Percentiles rank a stretch among this genome's conserved stretches.
phyloP scores from a whole-genome alignment of 2,888 invertebrate genomes.

The Anaspis maculata region DNA sequence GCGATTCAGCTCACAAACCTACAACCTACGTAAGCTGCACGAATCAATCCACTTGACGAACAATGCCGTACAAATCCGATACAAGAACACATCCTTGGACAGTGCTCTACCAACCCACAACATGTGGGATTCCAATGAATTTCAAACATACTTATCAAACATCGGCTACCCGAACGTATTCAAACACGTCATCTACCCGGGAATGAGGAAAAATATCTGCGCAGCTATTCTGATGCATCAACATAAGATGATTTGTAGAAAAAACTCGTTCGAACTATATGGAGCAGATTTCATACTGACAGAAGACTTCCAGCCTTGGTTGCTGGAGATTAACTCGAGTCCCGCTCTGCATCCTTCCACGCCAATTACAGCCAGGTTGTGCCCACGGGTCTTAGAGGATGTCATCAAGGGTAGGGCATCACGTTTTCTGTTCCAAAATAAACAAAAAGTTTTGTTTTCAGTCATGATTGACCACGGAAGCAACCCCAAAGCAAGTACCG shows the following conservation, averaged over 20 bases:
- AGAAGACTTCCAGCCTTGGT: constrained; percentile 76
- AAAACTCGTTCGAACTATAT: constrained; percentile 79
- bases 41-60: constrained; percentile 84
- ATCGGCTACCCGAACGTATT: constrained; percentile 55
- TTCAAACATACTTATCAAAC: constrained; percentile 49
- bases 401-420: constrained; percentile 66
- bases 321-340: constrained; percentile 88
- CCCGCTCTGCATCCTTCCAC: constrained; percentile 79
- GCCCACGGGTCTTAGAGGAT: constrained; percentile 73
- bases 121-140: constrained; percentile 77
- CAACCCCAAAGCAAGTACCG: constrained; percentile 45
- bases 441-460: constrained; percentile 24
- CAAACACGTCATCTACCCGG: constrained; percentile 70
- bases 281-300: constrained; percentile 90
- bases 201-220: constrained; percentile 74
- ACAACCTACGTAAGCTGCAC: constrained; percentile 66
- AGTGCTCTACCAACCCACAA: constrained; percentile 62
- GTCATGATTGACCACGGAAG: constrained; percentile 47
- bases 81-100: constrained; percentile 48
- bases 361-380: constrained; percentile 72
- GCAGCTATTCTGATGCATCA: constrained; percentile 74
- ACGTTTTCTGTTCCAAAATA: background rate
- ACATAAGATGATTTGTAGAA: constrained; percentile 57
- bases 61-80: constrained; percentile 77
- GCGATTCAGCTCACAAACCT: constrained; percentile 79